Conservation (phyloP, 2,888 invertebrate species). For the Phlogophora meticulosa region DNA sequence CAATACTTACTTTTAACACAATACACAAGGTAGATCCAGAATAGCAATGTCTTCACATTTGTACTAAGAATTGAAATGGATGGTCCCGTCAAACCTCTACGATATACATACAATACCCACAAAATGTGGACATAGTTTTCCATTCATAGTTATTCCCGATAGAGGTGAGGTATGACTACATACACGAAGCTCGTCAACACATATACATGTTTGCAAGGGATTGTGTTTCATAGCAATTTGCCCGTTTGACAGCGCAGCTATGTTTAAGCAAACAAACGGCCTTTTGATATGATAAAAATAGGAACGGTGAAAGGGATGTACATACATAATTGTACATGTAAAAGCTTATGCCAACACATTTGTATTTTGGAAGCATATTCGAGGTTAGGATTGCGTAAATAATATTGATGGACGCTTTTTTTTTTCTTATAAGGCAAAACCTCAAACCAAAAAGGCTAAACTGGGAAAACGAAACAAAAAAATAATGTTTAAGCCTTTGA, state of each 20-base stretch:
- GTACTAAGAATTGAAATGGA: slow-evolving; percentile 8
- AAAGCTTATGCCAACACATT: slow-evolving; percentile 34
- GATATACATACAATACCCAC: background rate
- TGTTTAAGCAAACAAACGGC: slow-evolving; percentile 61
- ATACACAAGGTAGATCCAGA: slow-evolving; percentile 4
- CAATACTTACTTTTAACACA: background rate
- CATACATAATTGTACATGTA: slow-evolving; percentile 27
- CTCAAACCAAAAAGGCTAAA: background rate
- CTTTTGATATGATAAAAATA: slow-evolving; percentile 53
- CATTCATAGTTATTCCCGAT: slow-evolving; percentile 43
- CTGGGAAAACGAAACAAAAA: background rate
- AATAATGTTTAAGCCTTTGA: background rate
- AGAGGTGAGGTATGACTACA: slow-evolving; percentile 59
- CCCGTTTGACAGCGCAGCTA: slow-evolving; percentile 65
- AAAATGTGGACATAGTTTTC: slow-evolving; percentile 12
- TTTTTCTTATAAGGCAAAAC: slow-evolving; percentile 11
- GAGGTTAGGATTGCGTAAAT: slow-evolving; percentile 28
- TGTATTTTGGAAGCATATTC: slow-evolving; percentile 38
- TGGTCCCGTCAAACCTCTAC: background rate
- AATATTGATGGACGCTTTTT: slow-evolving; percentile 20
- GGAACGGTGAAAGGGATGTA: slow-evolving; percentile 34
- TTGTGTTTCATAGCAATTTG: slow-evolving; percentile 72
- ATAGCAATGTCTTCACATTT: background rate
- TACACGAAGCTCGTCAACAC: slow-evolving; percentile 63
- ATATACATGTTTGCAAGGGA: slow-evolving; percentile 65